Base-by-base conservation (phyloP, 1,140 invertebrate species). In the Drosophila nasuta region DNA sequence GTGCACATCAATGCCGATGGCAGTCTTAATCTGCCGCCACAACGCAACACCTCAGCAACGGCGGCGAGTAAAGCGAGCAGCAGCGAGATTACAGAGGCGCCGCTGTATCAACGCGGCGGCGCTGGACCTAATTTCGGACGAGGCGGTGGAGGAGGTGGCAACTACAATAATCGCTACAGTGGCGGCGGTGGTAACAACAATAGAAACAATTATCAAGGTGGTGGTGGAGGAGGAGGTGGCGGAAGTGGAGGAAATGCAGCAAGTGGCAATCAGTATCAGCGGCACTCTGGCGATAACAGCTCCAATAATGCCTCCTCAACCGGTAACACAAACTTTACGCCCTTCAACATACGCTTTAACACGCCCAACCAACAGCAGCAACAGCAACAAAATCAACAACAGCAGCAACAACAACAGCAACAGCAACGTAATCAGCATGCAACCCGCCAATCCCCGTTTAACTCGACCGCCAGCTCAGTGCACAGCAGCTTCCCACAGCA, bases 51-150 rank as follows among this genome's bases (percentile, higher is more conserved):
- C 30, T 48, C 13, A 66, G 25, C 51, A 46, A 28, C 33, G 33
- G 33, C 1, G 33, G 33, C 33, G 5, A 85, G 79, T 2, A 91
- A 80, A 48, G 4, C 60, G 41, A 75, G 92, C 1, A 0, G 8
- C 46, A 75, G 92, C 1, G 1, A 17, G 8, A 35, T 28, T 41
- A 38, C 17, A 35, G 13, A 77, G 49, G 94, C 93, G 0, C 95
- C 95, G 0, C 94, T 95, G 81, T 96, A 96, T 82, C 93, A 94
- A 2, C 93, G 93, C 10, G 92, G 91, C 48, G 91, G 91, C 13
- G 91, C 93, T 15, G 93, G 93, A 17, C 81, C 75, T 1, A 75
- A 92, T 95, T 87, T 93, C n/a, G 33, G 63, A 28, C 66, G 65
- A 8, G 86, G 82, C 7, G 48, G 48, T 5, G 65, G 81, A 0